Conservation (phyloP, 2,888 invertebrate genomes). For the Tinea semifulvella region DNA sequence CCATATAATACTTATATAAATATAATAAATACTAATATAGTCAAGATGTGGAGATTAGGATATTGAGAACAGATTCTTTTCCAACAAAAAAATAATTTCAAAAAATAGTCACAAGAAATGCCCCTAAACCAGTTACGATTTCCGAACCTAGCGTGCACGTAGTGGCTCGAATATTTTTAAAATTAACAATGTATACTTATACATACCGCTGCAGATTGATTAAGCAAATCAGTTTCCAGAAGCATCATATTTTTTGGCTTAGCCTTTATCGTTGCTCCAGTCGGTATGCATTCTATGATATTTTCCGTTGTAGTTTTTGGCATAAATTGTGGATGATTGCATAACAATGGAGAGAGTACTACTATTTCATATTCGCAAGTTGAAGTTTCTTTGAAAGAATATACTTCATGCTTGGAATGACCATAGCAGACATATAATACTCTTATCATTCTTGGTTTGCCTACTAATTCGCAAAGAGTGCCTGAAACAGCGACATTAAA, state of each 20-base stretch:
- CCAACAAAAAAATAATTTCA: too few species aligned
- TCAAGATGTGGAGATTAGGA: too few species aligned
- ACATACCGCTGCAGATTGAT: background rate
- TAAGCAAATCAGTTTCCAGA: background rate
- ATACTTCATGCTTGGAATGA: constrained; percentile 90
- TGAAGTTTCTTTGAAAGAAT: constrained; percentile 90
- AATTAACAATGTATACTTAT: too few species aligned
- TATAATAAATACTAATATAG: too few species aligned
- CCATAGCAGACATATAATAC: constrained; percentile 90
- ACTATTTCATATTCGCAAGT: constrained; percentile 95
- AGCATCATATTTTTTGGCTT: constrained; percentile 1
- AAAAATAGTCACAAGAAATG: too few species aligned
- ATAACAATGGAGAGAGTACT: constrained; percentile 86
- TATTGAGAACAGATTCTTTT: too few species aligned
- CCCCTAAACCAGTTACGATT: too few species aligned
- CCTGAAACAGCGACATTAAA: too few species aligned
- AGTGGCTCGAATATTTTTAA: too few species aligned
- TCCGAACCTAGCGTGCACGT: too few species aligned
- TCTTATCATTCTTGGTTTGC: constrained; percentile 81
- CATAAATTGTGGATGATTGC: constrained; percentile 88
- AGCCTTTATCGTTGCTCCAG: constrained; percentile 68
- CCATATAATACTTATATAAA: too few species aligned
- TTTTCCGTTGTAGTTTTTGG: constrained; percentile 82
- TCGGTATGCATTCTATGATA: constrained; percentile 76
- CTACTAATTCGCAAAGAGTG: constrained; percentile 90